phyloP scores from a whole-genome alignment of 2,888 invertebrate genomes.

The Lumbricus terrestris region DNA sequence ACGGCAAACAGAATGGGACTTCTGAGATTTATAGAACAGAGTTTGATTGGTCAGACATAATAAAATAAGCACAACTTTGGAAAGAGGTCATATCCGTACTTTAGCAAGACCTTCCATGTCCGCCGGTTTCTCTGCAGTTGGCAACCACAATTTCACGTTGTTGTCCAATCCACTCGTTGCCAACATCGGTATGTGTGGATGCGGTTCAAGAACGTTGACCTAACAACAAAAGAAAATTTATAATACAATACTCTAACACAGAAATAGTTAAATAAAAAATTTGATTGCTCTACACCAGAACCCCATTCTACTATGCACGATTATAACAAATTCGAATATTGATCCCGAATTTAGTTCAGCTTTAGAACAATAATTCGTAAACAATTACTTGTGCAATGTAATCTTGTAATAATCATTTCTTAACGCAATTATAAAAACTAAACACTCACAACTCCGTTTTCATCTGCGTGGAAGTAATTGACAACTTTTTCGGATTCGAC shows the following conservation, averaged over 20 bases:
- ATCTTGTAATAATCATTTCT: neutral
- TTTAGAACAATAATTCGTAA: neutral
- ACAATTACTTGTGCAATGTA: neutral
- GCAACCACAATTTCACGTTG: slow-evolving; percentile 85
- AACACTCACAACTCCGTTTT: slow-evolving; percentile 62
- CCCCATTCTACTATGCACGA: neutral
- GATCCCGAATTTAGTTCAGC: neutral
- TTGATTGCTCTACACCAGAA: too few species aligned
- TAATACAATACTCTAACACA: neutral
- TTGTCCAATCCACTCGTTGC: slow-evolving; percentile 89
- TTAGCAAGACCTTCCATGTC: slow-evolving; percentile 62
- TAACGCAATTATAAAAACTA: neutral
- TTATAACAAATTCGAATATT: neutral
- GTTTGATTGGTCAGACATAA: too few species aligned
- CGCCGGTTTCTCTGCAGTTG: slow-evolving; percentile 49
- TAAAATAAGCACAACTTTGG: too few species aligned
- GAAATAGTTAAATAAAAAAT: neutral
- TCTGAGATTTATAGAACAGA: too few species aligned
- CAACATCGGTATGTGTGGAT: slow-evolving; percentile 80
- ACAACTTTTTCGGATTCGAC: slow-evolving; percentile 81
- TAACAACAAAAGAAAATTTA: slow-evolving; percentile 53
- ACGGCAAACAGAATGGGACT: too few species aligned
- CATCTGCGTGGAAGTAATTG: slow-evolving; percentile 67
- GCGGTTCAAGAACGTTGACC: slow-evolving; percentile 89
- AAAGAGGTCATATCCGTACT: slow-evolving; percentile 34